These are phyloP conservation scores for Phoenicopterus ruber DNA, from an alignment of 2,113 vertebrate genomes.

Conservation along the genomic window DNA sequence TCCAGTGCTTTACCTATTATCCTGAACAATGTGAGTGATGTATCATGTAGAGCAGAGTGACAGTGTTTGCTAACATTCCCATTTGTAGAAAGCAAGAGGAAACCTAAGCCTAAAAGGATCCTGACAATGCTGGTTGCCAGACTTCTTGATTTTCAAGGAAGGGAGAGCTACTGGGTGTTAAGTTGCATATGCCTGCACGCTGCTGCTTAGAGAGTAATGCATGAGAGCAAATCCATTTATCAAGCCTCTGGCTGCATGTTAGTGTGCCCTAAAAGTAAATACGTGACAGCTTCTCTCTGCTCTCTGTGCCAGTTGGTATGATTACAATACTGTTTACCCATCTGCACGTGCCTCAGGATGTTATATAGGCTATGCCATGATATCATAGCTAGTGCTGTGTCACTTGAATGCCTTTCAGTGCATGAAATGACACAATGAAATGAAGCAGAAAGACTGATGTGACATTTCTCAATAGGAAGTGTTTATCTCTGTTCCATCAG, in stretches of 20 bases:
- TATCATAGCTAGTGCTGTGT: background rate
- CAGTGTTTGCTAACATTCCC: constrained; percentile 30
- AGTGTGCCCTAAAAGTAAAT: background rate
- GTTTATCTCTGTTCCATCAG: constrained; percentile 52
- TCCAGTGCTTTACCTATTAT: background rate
- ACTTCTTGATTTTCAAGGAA: constrained; percentile 3
- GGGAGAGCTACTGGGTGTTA: background rate
- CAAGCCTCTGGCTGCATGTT: background rate
- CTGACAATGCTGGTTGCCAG: background rate
- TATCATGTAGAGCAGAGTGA: background rate
- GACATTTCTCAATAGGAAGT: constrained; percentile 62
- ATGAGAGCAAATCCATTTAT: background rate
- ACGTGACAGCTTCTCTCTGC: background rate
- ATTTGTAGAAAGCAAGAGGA: constrained; percentile 31
- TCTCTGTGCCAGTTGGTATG: background rate
- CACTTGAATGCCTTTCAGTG: background rate
- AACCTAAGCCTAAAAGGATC: constrained; percentile 27
- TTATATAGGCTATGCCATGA: background rate
- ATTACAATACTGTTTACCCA: background rate
- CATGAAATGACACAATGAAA: constrained; percentile 24
- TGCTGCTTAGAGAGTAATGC: background rate
- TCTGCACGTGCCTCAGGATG: background rate
- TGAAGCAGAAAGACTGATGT: constrained; percentile 54
- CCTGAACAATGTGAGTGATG: background rate
- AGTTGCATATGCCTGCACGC: background rate